Evolutionary conservation across 2,797 vertebrate genomes (phyloP).

Genomic region (Sebastes minor): DNA sequence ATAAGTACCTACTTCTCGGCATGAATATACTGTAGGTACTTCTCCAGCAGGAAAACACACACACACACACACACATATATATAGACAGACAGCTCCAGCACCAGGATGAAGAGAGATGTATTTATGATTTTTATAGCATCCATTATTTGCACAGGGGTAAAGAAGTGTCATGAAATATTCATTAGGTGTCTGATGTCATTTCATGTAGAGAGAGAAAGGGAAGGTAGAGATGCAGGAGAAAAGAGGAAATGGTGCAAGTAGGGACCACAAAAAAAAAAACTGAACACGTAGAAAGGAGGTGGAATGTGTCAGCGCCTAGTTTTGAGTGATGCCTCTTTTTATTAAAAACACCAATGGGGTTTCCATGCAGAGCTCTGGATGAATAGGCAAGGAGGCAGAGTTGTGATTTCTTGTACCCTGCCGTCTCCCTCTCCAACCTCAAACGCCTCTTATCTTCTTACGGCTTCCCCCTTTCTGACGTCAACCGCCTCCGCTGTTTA

Average conservation of each 20-base stretch:
- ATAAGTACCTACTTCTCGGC: not conserved
- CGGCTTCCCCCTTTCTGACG: constrained; percentile 26
- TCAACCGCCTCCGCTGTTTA: constrained; percentile 15
- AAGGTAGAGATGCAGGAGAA: constrained; percentile 23
- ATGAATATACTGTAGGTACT: not conserved
- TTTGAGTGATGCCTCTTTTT: constrained; percentile 56
- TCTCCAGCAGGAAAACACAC: not conserved
- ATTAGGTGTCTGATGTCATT: constrained; percentile 68
- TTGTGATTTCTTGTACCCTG: constrained; percentile 14
- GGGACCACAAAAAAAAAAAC: not conserved
- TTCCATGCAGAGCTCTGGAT: constrained; percentile 28
- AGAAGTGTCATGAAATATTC: constrained; percentile 68
- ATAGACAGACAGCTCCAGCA: not conserved
- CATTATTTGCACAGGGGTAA: constrained; percentile 64
- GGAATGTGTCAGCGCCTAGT: constrained; percentile 16
- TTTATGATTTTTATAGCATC: constrained; percentile 64
- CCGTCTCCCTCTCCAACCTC: constrained; percentile 18
- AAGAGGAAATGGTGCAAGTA: constrained; percentile 12
- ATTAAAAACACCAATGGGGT: constrained; percentile 48
- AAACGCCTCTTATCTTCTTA: not conserved
- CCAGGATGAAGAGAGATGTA: constrained; percentile 23
- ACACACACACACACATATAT: no score
- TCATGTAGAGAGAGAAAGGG: constrained; percentile 37
- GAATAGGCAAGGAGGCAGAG: constrained; percentile 36
- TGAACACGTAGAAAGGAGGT: not conserved